These are phyloP conservation scores for Actinemys pallida DNA, from an alignment of 2,113 vertebrate species.

Conservation along the genomic window DNA sequence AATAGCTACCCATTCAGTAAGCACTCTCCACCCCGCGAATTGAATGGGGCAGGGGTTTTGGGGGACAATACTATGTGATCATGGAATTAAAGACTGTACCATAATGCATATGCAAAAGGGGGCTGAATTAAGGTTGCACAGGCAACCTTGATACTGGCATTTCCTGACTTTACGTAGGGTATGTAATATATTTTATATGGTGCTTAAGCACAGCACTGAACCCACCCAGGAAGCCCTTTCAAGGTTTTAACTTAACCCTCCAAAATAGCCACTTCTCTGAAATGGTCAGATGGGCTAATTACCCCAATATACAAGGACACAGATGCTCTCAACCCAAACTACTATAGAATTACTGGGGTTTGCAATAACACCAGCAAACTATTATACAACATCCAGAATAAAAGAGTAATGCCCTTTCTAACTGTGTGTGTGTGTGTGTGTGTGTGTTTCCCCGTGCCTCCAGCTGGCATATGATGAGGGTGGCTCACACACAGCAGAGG, in stretches of 20 bases:
- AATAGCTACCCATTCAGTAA: background rate
- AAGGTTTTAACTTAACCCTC: background rate
- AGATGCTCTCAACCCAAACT: background rate
- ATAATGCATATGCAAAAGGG: background rate
- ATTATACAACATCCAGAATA: background rate
- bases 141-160: background rate
- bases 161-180: background rate
- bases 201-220: background rate
- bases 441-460: background rate
- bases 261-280: background rate
- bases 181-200: background rate
- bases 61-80: background rate
- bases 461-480: background rate
- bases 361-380: background rate
- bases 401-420: background rate
- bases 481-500: background rate
- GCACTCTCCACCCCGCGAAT: background rate
- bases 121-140: background rate
- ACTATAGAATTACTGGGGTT: background rate
- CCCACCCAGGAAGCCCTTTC: background rate
- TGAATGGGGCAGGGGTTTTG: background rate
- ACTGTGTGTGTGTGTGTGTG: background rate
- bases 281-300: background rate
- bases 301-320: background rate
- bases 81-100: background rate